These are phyloP conservation scores for Morone chrysops DNA, from an alignment of 2,113 vertebrate genomes.

Conservation along the genomic window DNA sequence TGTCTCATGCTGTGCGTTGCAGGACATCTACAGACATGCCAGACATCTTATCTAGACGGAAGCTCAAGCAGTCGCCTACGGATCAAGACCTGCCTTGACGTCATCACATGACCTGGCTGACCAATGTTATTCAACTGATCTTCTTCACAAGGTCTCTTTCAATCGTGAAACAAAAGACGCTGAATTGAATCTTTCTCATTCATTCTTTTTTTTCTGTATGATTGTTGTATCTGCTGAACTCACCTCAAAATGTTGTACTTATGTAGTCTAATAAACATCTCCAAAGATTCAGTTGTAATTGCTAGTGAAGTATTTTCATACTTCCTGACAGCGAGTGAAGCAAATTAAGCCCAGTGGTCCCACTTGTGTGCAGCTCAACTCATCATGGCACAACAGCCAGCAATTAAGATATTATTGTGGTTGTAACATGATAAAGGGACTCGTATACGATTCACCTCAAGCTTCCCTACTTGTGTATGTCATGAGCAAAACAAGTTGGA, in stretches of 20 bases:
- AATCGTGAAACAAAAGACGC: background rate
- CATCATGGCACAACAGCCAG: constrained; percentile 39
- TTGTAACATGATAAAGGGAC: constrained; percentile 47
- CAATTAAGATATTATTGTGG: constrained; percentile 61
- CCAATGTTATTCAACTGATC: background rate
- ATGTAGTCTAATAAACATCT: constrained; percentile 56
- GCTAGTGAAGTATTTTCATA: background rate
- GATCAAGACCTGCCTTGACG: constrained; percentile 79
- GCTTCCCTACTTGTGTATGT: constrained; percentile 7
- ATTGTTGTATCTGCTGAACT: background rate
- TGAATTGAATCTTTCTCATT: background rate
- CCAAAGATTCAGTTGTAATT: constrained; percentile 8
- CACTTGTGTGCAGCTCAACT: constrained; percentile 49
- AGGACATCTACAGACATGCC: constrained; percentile 84
- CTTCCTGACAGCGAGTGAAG: constrained; percentile 34
- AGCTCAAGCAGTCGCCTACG: constrained; percentile 71
- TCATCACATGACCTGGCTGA: constrained; percentile 17
- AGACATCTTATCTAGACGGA: constrained; percentile 79
- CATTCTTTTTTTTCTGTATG: background rate
- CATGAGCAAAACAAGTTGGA: constrained; percentile 6
- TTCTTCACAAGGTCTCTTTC: background rate
- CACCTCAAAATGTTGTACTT: background rate
- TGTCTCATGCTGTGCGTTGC: constrained; percentile 55
- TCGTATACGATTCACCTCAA: constrained; percentile 17
- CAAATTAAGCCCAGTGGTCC: constrained; percentile 30